Evolutionary conservation across 2,888 invertebrate genomes (phyloP), one percentile per base, ranked within the genome.

Genomic region (Horisme vitalbata): DNA sequence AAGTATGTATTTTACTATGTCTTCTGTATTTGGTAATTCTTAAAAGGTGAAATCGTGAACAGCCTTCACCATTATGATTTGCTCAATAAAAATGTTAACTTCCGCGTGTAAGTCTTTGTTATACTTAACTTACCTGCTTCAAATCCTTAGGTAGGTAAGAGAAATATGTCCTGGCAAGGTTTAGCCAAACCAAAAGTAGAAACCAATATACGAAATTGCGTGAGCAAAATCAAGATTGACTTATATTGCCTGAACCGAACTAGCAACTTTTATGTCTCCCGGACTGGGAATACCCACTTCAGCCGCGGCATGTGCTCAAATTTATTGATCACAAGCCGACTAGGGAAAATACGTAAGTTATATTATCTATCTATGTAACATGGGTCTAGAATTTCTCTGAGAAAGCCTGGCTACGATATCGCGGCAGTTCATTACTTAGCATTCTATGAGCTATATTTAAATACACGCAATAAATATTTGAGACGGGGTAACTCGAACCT

Each of bases 281-380:
- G 7, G 24, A 11, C 39, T 38, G 39, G 44, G 15, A 36, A 27
- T 38, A 13, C 18, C 20, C 15, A 39, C 35, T 39, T 38, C 18
- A 39, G 31, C 10, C 35, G 31, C 30, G 30, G 13, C 12, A 44
- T 37, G 34, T 27, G 23, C 34, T 44, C 45, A 30, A 30, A 26
- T 36, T 14, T 55, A 57, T 57, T 32, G 56, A 57, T 57, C 47
- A 36, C 12, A 30, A 41, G 44, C 39, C 15, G 28, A 11, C 28
- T 35, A 12, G 26, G 21, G 27, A 27, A 27, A n/a, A n/a, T n/a
- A 35, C 31, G 15, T 18, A 21, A 9, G 28, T 6, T 18, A 18
- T 18, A 4, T 3, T 4, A 5, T 18, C 18, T 33, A 41, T 26
- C 20, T 34, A 44, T 14, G 36, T 7, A 31, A 23, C 35, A 10